phyloP scores from a whole-genome alignment of 2,888 invertebrate species.

The Tipula helvola region DNA sequence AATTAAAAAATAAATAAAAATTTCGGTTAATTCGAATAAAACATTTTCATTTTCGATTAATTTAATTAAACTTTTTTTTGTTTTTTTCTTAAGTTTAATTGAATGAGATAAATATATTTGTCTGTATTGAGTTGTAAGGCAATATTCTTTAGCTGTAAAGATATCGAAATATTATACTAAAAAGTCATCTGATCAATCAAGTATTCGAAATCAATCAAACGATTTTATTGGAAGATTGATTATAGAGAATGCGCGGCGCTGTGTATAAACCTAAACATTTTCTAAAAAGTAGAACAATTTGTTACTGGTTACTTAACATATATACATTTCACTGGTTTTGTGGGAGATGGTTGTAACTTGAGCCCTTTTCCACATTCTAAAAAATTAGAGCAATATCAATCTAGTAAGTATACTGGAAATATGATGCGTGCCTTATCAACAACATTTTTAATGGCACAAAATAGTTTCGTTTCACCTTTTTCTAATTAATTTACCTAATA shows the following conservation, averaged over 20 bases:
- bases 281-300: neutral
- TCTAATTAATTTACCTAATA: neutral
- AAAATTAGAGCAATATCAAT: neutral
- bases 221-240: neutral
- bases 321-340: neutral
- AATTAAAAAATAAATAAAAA: neutral
- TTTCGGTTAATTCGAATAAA: neutral
- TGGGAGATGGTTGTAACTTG: neutral
- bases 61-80: neutral
- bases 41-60: neutral
- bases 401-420: neutral
- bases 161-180: neutral
- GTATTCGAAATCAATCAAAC: neutral
- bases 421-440: neutral
- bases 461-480: neutral
- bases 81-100: neutral
- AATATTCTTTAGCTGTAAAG: neutral
- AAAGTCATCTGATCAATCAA: neutral
- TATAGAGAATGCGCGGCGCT: neutral
- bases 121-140: neutral
- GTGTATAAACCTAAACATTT: neutral
- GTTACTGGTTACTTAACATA: neutral
- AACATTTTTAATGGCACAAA: neutral
- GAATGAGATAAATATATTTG: neutral
- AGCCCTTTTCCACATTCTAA: neutral